Evolutionary conservation across 2,113 vertebrate species (phyloP), one percentile per base, ranked within the genome.

Genomic region (Percopsis transmontana): DNA sequence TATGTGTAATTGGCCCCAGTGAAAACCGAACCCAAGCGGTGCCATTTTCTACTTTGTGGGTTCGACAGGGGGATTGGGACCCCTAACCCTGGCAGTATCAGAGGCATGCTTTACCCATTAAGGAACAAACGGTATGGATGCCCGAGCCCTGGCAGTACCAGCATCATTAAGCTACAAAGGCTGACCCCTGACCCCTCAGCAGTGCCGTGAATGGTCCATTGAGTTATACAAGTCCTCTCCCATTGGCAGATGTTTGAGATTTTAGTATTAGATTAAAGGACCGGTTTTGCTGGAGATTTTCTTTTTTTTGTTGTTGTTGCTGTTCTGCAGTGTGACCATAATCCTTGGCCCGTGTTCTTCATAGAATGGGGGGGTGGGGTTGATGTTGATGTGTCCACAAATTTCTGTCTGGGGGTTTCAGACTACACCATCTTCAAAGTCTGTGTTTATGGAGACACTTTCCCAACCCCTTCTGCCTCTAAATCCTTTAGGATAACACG

Each of bases 401-500:
- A 74, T 33, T 20, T 18, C 16, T 19, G 15, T 62, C 56, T 18
- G 23, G 40, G 20, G 19, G 2, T 27, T 62, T 42, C 60, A 62
- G 68, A 41, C 42, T 1, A 51, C 23, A 27, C 13, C 59, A 3
- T 68, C 76, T 78, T 85, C 74, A 85, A 77, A 80, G 74, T 44
- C 6, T 56, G 39, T 1, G 50, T 62, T 40, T 38, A 52, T 19
- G 3, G 20, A 52, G 5, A 16, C 67, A 33, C 23, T 77, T 62
- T 18, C 19, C 64, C 65, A 2, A 19, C 38, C 58, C 45, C 58
- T 59, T 80, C 81, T 76, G 57, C 21, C 59, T 59, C 58, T 15
- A 79, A 86, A 90, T 82, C 83, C 85, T 56, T 80, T 86, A 77
- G 59, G 70, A 81, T 64, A 85, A 80, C 70, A 55, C 54, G 39